Evolutionary conservation across 37 sponge, comb jelly and placozoan genomes (phyloP).

Genomic region (Tethya wilhelma): DNA sequence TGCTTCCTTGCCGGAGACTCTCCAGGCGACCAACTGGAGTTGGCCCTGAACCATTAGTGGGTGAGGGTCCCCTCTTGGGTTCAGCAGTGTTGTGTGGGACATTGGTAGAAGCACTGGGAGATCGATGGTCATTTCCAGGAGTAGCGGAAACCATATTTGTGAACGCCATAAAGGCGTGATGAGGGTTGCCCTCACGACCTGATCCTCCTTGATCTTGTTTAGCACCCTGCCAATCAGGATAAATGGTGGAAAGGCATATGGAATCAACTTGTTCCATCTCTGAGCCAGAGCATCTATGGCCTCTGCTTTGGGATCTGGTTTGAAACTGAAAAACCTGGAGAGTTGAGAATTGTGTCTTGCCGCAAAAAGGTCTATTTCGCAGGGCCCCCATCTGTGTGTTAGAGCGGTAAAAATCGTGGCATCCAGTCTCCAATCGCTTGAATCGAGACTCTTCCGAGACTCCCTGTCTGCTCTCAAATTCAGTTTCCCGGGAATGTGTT

Average conservation of each 20-base stretch:
- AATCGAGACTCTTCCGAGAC: too few species aligned
- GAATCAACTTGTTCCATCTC: not conserved
- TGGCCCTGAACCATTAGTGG: not conserved
- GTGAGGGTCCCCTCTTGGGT: not conserved
- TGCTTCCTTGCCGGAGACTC: conserved; percentile 28
- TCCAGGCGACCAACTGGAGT: conserved; percentile 30
- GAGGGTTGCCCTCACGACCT: not conserved
- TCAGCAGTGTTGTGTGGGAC: not conserved
- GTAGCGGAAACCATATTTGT: too few species aligned
- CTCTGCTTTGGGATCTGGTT: too few species aligned
- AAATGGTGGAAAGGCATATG: not conserved
- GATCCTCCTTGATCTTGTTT: not conserved
- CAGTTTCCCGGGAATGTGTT: conserved; percentile 26
- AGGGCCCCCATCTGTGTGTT: not conserved
- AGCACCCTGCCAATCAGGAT: not conserved
- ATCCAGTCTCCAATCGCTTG: conserved; percentile 24
- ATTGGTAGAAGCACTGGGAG: not conserved
- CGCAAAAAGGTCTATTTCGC: conserved; percentile 32
- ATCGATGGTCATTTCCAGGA: not conserved
- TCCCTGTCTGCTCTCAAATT: conserved; percentile 24
- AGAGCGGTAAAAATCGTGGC: not conserved
- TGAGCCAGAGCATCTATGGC: too few species aligned
- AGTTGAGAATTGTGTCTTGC: conserved; percentile 16
- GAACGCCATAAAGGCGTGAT: not conserved
- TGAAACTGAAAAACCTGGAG: conserved; percentile 25